Evolutionary conservation across 2,888 invertebrate species (phyloP).

Genomic region (Microctonus aethiopoides): DNA sequence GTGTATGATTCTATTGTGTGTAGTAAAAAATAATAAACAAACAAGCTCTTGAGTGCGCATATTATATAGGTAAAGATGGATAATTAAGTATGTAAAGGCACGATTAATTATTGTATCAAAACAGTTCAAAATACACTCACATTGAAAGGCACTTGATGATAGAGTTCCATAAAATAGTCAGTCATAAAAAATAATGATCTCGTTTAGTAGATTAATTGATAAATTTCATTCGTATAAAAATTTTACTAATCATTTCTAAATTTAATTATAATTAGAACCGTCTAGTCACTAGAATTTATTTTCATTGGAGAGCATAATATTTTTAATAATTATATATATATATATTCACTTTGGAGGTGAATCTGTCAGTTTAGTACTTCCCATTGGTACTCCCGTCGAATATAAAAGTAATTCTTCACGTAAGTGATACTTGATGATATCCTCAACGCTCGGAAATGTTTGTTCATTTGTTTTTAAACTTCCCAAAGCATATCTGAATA

Average conservation of each 20-base stretch:
- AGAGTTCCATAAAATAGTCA: not conserved
- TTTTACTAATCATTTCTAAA: not conserved
- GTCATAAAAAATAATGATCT: conserved; percentile 4
- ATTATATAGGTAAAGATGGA: not conserved
- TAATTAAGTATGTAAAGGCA: conserved; percentile 1
- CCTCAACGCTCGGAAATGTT: conserved; percentile 61
- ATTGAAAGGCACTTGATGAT: not conserved
- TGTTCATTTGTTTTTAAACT: conserved; percentile 62
- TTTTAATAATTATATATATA: too few relatives aligned
- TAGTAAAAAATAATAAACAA: not conserved
- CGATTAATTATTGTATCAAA: not conserved
- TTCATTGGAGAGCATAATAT: not conserved
- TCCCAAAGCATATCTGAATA: conserved; percentile 63
- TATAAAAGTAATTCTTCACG: conserved; percentile 60
- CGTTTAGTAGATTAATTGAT: not conserved
- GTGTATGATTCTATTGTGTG: not conserved
- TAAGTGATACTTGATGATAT: conserved; percentile 60
- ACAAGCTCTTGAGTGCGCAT: conserved; percentile 1
- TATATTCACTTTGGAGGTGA: conserved; percentile 61
- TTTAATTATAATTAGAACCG: not conserved
- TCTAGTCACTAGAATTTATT: not conserved
- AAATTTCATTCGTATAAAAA: not conserved
- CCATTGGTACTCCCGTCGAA: conserved; percentile 56
- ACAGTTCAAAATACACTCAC: not conserved
- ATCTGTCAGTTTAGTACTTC: conserved; percentile 59